Conservation (phyloP, 2,888 invertebrate species). For the Hyalella azteca region DNA sequence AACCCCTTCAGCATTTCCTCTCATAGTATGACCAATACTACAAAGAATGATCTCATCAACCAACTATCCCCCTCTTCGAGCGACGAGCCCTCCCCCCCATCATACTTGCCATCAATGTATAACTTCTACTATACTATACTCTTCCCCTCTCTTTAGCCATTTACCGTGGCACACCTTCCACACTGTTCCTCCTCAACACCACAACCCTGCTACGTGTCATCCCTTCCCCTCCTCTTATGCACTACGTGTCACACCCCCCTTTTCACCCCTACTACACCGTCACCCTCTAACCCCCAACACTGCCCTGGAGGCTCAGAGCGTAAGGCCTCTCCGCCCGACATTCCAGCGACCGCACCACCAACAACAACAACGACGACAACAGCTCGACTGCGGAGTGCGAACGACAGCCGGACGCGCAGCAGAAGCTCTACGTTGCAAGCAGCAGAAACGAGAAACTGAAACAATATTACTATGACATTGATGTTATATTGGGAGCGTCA, state of each 20-base stretch:
- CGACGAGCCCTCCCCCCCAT: too few species aligned
- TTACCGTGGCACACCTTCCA: background rate
- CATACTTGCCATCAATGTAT: too few species aligned
- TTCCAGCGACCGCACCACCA: background rate
- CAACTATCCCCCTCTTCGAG: too few species aligned
- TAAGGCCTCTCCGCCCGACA: conserved; percentile 17
- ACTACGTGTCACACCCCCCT: background rate
- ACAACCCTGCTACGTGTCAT: background rate
- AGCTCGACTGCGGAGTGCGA: too few species aligned
- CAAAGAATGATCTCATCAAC: too few species aligned
- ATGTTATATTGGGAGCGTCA: too few species aligned
- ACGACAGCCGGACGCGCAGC: background rate
- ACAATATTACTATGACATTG: too few species aligned
- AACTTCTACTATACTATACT: too few species aligned
- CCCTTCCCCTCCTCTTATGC: background rate
- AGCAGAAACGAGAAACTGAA: background rate
- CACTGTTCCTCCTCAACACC: background rate
- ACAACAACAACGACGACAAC: background rate
- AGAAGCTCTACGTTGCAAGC: background rate
- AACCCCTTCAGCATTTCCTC: too few species aligned
- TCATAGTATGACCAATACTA: too few species aligned
- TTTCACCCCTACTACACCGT: background rate
- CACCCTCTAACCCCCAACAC: background rate
- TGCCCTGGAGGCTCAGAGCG: background rate
- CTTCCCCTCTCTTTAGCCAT: background rate